These are phyloP conservation scores for Gnatocerus cornutus DNA, from an alignment of 2,888 invertebrate species.

Conservation along the genomic window DNA sequence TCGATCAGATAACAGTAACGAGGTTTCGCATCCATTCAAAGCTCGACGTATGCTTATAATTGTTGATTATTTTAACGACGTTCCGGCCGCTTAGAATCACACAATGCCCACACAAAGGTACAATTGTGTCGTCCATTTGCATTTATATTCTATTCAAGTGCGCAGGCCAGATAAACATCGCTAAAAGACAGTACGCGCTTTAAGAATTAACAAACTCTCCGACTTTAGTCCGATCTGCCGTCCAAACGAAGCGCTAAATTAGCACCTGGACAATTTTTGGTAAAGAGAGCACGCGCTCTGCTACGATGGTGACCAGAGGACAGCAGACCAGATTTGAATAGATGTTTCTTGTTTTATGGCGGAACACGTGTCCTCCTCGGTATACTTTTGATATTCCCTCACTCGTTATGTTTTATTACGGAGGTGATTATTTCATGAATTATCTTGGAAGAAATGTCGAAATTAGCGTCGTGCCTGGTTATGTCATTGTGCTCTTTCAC, in stretches of 20 bases:
- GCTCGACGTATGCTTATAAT: slow-evolving; percentile 64
- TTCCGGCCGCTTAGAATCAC: slow-evolving; percentile 67
- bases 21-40: slow-evolving; percentile 54
- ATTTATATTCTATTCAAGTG: slow-evolving; percentile 71
- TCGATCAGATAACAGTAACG: slow-evolving; percentile 66
- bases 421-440: slow-evolving; percentile 54
- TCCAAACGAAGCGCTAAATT: slow-evolving; percentile 46
- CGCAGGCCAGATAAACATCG: slow-evolving; percentile 69
- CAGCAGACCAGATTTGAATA: slow-evolving; percentile 63
- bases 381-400: slow-evolving; percentile 58
- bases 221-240: slow-evolving; percentile 45
- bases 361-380: slow-evolving; percentile 63
- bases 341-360: slow-evolving; percentile 64
- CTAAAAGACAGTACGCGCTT: slow-evolving; percentile 67
- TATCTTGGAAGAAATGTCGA: slow-evolving; percentile 51
- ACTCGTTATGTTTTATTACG: slow-evolving; percentile 59
- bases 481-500: slow-evolving; percentile 34
- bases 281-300: slow-evolving; percentile 31
- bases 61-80: slow-evolving; percentile 71
- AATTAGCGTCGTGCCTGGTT: slow-evolving; percentile 47
- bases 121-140: slow-evolving; percentile 71
- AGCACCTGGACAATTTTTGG: slow-evolving; percentile 41
- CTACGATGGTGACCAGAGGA: slow-evolving; percentile 51
- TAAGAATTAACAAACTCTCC: slow-evolving; percentile 67
- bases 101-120: slow-evolving; percentile 69